phyloP scores from a whole-genome alignment of 2,113 vertebrate genomes.

The Phainopepla nitens region DNA sequence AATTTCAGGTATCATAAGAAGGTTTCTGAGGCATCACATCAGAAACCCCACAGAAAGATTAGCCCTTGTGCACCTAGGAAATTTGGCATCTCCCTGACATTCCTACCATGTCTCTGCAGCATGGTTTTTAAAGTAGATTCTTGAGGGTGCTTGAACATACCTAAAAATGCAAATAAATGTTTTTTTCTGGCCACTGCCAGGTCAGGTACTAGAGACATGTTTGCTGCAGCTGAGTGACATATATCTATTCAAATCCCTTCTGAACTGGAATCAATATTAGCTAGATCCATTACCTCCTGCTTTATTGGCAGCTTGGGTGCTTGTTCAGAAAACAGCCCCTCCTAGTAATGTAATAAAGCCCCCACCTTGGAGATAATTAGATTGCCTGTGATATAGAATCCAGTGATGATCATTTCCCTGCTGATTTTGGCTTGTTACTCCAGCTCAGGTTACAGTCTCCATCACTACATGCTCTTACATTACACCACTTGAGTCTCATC shows the following conservation, averaged over 20 bases:
- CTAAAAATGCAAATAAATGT: neutral
- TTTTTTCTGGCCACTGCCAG: neutral
- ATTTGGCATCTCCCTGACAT: neutral
- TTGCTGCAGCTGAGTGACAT: constrained; percentile 11
- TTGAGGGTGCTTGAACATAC: neutral
- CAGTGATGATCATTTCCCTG: constrained; percentile 32
- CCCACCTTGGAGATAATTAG: constrained; percentile 47
- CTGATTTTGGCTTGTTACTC: constrained; percentile 27
- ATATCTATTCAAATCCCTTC: constrained; percentile 1
- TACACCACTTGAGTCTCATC: constrained; percentile 1
- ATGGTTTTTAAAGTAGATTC: neutral
- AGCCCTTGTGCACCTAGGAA: neutral
- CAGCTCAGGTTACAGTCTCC: constrained; percentile 32
- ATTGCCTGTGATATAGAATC: constrained; percentile 37
- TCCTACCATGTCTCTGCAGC: neutral
- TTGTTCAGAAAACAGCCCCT: constrained; percentile 53
- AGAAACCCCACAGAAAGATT: neutral
- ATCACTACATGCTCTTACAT: neutral
- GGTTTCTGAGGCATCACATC: neutral
- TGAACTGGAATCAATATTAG: constrained; percentile 27
- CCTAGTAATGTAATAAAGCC: constrained; percentile 50
- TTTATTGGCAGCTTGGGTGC: constrained; percentile 44
- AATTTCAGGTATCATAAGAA: neutral
- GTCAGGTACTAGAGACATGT: neutral
- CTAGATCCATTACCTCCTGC: constrained; percentile 47